Evolutionary conservation across 92 coral and sea anemone species (phyloP).

Genomic region (Parazoanthus atlanticus): DNA sequence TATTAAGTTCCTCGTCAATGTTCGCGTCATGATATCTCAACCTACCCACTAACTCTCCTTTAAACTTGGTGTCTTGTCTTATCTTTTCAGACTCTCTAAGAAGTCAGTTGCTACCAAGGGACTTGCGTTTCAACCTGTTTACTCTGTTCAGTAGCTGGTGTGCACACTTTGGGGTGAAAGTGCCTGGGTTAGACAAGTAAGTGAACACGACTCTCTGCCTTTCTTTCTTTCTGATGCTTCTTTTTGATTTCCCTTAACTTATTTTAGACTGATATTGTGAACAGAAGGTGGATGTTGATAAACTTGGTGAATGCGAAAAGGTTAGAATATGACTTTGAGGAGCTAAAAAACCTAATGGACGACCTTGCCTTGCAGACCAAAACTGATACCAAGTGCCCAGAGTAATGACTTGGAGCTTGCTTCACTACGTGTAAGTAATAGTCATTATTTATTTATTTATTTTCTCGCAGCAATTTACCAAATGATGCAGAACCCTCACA

Average conservation of each 20-base stretch:
- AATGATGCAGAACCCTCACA: too few species aligned
- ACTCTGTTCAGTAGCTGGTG: conserved; percentile 98
- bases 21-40: too few species aligned
- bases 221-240: not conserved
- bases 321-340: too few species aligned
- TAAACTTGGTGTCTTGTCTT: too few species aligned
- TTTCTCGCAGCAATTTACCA: too few species aligned
- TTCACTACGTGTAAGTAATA: conserved; percentile 82
- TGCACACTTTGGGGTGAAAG: conserved; percentile 85
- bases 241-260: too few species aligned
- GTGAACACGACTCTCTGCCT: not conserved
- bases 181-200: conserved; percentile 81
- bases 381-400: conserved; percentile 87
- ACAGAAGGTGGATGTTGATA: too few species aligned
- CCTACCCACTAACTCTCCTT: too few species aligned
- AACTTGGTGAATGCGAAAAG: too few species aligned
- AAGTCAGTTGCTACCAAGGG: conserved; percentile 69
- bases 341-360: not conserved
- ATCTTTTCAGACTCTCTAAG: conserved; percentile 32
- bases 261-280: too few species aligned
- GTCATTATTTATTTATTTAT: not conserved
- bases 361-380: conserved; percentile 56
- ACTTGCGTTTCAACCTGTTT: conserved; percentile 85
- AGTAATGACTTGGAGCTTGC: conserved; percentile 96
- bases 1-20: too few species aligned